These are phyloP conservation scores for Ericerus pela DNA, from an alignment of 1,140 invertebrate species.

Conservation along the genomic window DNA sequence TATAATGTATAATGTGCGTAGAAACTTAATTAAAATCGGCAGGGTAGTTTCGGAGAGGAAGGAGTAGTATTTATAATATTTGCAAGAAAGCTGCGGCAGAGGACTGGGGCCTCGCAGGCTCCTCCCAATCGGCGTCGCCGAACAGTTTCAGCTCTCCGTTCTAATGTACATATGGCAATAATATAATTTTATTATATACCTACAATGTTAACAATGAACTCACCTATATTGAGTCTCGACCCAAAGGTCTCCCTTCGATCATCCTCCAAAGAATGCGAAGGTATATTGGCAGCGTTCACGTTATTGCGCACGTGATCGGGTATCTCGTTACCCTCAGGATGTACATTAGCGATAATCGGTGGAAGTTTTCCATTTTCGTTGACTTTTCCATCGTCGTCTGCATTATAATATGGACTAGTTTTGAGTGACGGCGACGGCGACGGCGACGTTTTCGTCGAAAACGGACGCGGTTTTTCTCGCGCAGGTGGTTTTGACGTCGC, in stretches of 20 bases:
- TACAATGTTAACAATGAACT: slow-evolving; percentile 8
- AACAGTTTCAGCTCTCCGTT: no score
- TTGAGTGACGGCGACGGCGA: slow-evolving; percentile 22
- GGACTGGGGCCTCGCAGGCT: no score
- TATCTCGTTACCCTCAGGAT: slow-evolving; percentile 41
- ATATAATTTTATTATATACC: not conserved
- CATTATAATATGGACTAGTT: slow-evolving; percentile 13
- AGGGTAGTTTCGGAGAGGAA: no score
- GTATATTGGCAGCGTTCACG: slow-evolving; percentile 38
- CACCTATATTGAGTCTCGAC: slow-evolving; percentile 57
- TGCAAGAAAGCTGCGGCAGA: no score
- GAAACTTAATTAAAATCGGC: no score
- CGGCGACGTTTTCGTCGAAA: slow-evolving; percentile 19
- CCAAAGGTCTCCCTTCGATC: slow-evolving; percentile 47
- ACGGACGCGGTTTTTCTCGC: slow-evolving; percentile 25
- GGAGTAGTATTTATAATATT: no score
- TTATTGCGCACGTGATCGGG: slow-evolving; percentile 37
- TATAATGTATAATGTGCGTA: no score
- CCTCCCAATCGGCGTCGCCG: no score
- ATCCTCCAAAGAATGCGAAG: slow-evolving; percentile 44
- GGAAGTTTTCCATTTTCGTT: not conserved
- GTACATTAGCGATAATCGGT: slow-evolving; percentile 37
- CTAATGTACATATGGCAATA: not conserved
- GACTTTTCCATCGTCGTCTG: not conserved
- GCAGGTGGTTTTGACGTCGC: slow-evolving; percentile 16